Evolutionary conservation across 2,113 vertebrate species (phyloP).

Genomic region (Coturnix japonica): DNA sequence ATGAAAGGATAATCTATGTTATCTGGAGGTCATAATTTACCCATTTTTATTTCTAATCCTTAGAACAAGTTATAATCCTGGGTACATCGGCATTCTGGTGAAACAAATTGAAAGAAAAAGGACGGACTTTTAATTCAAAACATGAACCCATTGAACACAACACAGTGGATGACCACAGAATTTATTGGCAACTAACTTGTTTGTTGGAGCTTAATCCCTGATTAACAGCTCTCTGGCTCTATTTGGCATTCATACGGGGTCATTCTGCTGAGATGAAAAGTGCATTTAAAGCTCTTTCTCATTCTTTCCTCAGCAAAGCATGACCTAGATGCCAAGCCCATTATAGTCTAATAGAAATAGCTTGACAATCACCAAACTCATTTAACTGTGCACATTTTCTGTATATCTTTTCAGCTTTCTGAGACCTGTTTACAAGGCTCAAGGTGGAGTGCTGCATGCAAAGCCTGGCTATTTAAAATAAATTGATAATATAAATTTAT

Average conservation of each 20-base stretch:
- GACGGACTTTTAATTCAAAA: constrained; percentile 64
- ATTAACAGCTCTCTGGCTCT: constrained; percentile 63
- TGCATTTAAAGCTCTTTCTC: constrained; percentile 45
- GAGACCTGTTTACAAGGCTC: constrained; percentile 15
- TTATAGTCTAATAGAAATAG: constrained; percentile 62
- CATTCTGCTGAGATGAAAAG: constrained; percentile 56
- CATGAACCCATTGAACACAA: constrained; percentile 52
- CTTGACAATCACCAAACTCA: constrained; percentile 57
- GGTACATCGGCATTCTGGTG: not conserved
- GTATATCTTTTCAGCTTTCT: constrained; percentile 21
- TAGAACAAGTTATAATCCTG: not conserved
- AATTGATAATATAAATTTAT: not conserved
- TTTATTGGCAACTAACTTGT: constrained; percentile 73
- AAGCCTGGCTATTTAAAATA: not conserved
- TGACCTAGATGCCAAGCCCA: constrained; percentile 34
- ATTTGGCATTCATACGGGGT: constrained; percentile 53
- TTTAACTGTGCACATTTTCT: constrained; percentile 39
- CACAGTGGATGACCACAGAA: constrained; percentile 58
- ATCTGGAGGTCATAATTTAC: not conserved
- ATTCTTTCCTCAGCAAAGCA: constrained; percentile 50
- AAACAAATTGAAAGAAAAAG: constrained; percentile 50
- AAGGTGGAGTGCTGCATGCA: not conserved
- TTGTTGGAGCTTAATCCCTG: constrained; percentile 73
- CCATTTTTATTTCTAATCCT: not conserved
- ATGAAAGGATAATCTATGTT: not conserved